Percentiles rank a stretch among this genome's conserved stretches.
Evolutionary conservation across 2,113 vertebrate species (phyloP).

Genomic region (Cygnus atratus): DNA sequence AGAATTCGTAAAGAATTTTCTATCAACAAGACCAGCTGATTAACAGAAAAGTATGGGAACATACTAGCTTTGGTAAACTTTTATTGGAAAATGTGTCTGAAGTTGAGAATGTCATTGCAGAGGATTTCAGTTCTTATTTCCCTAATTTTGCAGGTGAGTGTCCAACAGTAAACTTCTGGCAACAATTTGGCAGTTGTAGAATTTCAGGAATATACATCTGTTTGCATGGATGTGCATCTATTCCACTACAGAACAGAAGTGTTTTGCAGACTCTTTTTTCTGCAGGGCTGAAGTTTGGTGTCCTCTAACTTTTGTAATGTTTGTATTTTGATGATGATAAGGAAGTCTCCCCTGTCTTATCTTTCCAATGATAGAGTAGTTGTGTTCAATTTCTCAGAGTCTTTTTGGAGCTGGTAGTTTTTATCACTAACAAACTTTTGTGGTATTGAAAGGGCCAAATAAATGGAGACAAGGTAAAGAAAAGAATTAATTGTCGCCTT

Average conservation of each 20-base stretch:
- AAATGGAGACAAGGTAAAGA: not conserved
- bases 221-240: not conserved
- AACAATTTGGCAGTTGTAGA: not conserved
- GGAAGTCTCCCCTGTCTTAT: not conserved
- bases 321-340: not conserved
- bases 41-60: not conserved
- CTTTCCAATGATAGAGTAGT: not conserved
- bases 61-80: not conserved
- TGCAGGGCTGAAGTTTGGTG: not conserved
- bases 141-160: not conserved
- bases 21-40: not conserved
- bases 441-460: not conserved
- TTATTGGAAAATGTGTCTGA: not conserved
- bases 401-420: not conserved
- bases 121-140: not conserved
- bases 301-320: not conserved
- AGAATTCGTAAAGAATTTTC: not conserved
- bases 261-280: not conserved
- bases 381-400: not conserved
- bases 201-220: not conserved
- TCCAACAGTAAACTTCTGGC: not conserved
- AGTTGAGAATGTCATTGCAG: not conserved
- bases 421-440: not conserved
- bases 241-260: rapidly evolving
- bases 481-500: not conserved